A percentile compares a stretch with the other conserved stretches of the same genome.
Conservation (phyloP, 2,113 vertebrate genomes). For the Oryzias curvinotus region DNA sequence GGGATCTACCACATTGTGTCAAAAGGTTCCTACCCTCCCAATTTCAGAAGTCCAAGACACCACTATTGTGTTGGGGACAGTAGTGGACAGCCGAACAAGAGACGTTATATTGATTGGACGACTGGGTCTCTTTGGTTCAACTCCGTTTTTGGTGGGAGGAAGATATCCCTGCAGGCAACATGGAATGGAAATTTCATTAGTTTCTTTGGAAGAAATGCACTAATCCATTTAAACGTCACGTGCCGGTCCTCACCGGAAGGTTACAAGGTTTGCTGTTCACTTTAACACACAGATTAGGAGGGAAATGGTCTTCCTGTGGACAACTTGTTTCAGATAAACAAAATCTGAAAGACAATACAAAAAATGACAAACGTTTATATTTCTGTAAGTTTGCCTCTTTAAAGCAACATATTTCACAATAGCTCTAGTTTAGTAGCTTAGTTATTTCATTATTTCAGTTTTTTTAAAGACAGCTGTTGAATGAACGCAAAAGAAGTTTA, state of each 20-base stretch:
- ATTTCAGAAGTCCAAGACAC: constrained; percentile 99
- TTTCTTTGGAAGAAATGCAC: neutral
- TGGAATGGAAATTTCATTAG: neutral
- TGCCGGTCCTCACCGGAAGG: constrained; percentile 90
- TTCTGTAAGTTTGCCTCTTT: constrained; percentile 9
- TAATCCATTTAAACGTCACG: neutral
- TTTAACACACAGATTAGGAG: constrained; percentile 97
- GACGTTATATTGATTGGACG: constrained; percentile 98
- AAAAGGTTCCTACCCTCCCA: constrained; percentile 86
- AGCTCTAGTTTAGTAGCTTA: constrained; percentile 32
- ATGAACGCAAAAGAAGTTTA: constrained; percentile 46
- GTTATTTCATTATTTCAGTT: constrained; percentile 49
- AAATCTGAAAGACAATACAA: constrained; percentile 84
- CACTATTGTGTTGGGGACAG: constrained; percentile 96
- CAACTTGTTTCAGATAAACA: constrained; percentile 99
- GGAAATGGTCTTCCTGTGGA: constrained; percentile 99
- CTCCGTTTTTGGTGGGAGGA: constrained; percentile 99
- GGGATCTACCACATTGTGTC: too few species aligned
- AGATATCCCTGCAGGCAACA: constrained; percentile 87
- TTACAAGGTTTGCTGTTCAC: constrained; percentile 97
- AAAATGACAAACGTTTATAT: neutral
- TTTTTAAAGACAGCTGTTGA: constrained; percentile 31
- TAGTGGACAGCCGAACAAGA: constrained; percentile 94
- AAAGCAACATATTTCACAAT: constrained; percentile 24
- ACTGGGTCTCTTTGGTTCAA: constrained; percentile 99